Percentiles rank a stretch among this genome's conserved stretches.
Evolutionary conservation across 1,140 invertebrate species (phyloP).

Genomic region (Apis laboriosa): DNA sequence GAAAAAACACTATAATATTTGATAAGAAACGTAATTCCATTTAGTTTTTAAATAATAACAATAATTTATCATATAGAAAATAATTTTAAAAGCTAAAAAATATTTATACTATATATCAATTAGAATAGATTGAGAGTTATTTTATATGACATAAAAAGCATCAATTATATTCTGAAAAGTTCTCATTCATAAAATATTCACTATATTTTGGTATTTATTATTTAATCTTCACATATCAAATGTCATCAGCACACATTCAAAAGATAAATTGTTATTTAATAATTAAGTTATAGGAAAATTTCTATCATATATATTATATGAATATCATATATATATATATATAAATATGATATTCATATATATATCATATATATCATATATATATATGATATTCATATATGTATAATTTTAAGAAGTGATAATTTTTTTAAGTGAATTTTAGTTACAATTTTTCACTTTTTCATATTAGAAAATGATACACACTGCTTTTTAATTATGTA

Average conservation of each 20-base stretch:
- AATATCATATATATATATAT: not conserved
- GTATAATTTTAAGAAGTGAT: slow-evolving; percentile 17
- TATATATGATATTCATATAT: slow-evolving; percentile 18
- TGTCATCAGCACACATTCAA: not conserved
- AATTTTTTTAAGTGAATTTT: slow-evolving; percentile 29
- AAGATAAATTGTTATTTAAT: not conserved
- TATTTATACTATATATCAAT: not conserved
- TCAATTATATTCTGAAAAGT: not conserved
- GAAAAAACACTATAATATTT: not conserved
- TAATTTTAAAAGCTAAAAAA: not conserved
- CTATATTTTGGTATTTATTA: slow-evolving; percentile 9
- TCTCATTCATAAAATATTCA: slow-evolving; percentile 13
- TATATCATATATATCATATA: not conserved
- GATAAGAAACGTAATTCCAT: not conserved
- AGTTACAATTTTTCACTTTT: slow-evolving; percentile 11
- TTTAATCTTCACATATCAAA: slow-evolving; percentile 2
- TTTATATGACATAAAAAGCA: slow-evolving; percentile 18
- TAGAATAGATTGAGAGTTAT: slow-evolving; percentile 14
- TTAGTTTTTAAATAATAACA: not conserved
- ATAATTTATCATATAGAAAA: not conserved
- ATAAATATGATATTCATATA: slow-evolving; percentile 1
- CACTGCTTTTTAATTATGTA: slow-evolving; percentile 28
- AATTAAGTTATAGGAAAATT: slow-evolving; percentile 44
- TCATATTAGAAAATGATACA: slow-evolving; percentile 33
- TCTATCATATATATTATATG: not conserved